Conservation (phyloP, 2,797 vertebrate species). For the Botia almorhae region DNA sequence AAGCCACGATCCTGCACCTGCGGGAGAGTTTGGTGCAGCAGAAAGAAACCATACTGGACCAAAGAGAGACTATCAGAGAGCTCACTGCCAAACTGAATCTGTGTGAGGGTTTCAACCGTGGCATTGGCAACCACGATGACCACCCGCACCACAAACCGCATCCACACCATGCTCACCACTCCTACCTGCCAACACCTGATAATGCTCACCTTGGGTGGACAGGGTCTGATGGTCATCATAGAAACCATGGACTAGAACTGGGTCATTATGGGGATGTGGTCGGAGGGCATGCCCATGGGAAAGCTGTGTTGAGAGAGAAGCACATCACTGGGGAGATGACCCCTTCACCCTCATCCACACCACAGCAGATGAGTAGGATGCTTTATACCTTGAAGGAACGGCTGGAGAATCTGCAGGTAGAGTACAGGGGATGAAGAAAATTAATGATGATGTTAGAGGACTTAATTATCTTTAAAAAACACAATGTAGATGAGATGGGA, state of each 20-base stretch:
- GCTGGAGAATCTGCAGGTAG: constrained; percentile 74
- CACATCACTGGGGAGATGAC: constrained; percentile 67
- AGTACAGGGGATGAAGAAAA: not conserved
- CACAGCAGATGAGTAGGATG: constrained; percentile 78
- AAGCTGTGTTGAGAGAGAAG: constrained; percentile 69
- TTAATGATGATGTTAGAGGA: not conserved
- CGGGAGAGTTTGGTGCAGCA: constrained; percentile 75
- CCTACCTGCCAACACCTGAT: constrained; percentile 47
- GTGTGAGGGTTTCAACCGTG: constrained; percentile 69
- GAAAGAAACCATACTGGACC: constrained; percentile 75
- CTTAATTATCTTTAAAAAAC: not conserved
- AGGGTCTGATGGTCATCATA: constrained; percentile 60
- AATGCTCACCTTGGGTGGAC: constrained; percentile 58
- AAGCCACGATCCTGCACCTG: constrained; percentile 73
- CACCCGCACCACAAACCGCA: constrained; percentile 63
- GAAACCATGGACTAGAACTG: constrained; percentile 62
- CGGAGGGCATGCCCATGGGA: constrained; percentile 61
- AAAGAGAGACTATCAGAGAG: constrained; percentile 74
- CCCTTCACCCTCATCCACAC: constrained; percentile 70
- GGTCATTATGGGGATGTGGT: constrained; percentile 57
- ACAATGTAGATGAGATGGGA: too few relatives aligned
- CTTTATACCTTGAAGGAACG: constrained; percentile 71
- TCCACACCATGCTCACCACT: constrained; percentile 50
- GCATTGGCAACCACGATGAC: constrained; percentile 57
- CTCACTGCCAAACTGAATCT: constrained; percentile 73